These are phyloP conservation scores for Megaleporinus macrocephalus DNA, from an alignment of 2,113 vertebrate species.

Conservation along the genomic window DNA sequence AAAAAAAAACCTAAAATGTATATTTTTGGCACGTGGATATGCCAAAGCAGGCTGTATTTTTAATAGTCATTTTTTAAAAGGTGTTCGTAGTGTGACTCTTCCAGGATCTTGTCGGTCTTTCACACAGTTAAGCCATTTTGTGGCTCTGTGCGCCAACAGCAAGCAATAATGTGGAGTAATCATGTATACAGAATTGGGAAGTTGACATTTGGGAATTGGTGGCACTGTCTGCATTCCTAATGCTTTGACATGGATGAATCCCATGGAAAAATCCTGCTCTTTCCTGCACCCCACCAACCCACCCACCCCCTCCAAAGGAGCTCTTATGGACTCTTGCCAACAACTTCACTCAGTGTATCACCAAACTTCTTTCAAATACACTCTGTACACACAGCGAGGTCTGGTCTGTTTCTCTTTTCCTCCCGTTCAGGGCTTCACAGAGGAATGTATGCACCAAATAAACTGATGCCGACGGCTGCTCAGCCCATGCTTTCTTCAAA, in stretches of 20 bases:
- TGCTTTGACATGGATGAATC: constrained; percentile 3
- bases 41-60: constrained; percentile 61
- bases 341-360: constrained; percentile 52
- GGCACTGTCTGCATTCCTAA: background rate
- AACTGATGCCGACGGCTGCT: constrained; percentile 70
- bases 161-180: constrained; percentile 27
- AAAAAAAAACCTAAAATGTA: constrained; percentile 47
- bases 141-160: constrained; percentile 23
- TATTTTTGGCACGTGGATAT: constrained; percentile 58
- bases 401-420: constrained; percentile 67
- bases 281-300: background rate
- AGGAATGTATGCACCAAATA: constrained; percentile 55
- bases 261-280: background rate
- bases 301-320: background rate
- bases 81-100: constrained; percentile 29
- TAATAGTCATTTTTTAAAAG: constrained; percentile 47
- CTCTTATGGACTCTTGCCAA: constrained; percentile 38
- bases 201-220: constrained; percentile 20
- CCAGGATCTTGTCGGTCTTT: constrained; percentile 26
- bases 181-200: background rate
- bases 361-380: constrained; percentile 63
- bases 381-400: constrained; percentile 80
- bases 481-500: constrained; percentile 72
- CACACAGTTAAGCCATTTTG: constrained; percentile 37
- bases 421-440: constrained; percentile 20